phyloP scores from a whole-genome alignment of 2,113 vertebrate species.

The Pseudois nayaur region DNA sequence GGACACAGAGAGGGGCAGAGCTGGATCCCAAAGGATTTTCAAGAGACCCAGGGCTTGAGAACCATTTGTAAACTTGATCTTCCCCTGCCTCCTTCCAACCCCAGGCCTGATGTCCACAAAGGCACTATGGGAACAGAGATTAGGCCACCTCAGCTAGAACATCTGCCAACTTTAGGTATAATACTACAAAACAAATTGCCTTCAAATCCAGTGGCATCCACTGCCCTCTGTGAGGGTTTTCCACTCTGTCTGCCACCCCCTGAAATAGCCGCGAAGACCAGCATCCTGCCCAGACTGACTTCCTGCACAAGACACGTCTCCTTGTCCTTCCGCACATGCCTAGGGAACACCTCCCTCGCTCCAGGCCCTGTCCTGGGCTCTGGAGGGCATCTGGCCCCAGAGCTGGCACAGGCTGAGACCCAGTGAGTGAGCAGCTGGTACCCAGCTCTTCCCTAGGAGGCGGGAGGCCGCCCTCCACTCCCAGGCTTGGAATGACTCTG shows the following conservation, averaged over 20 bases:
- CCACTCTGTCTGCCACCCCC: background rate
- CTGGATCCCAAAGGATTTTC: background rate
- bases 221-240: background rate
- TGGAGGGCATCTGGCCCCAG: background rate
- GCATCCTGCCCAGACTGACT: background rate
- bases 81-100: background rate
- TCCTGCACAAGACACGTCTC: background rate
- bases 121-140: background rate
- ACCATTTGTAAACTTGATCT: background rate
- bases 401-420: background rate
- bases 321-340: background rate
- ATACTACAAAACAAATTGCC: background rate
- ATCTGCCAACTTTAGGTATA: background rate
- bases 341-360: background rate
- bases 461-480: rapidly evolving
- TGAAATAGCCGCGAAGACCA: background rate
- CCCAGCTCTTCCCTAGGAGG: background rate
- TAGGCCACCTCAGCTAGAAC: background rate
- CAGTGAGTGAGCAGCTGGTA: background rate
- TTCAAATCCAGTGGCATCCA: background rate
- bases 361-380: background rate
- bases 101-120: background rate
- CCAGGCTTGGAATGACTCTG: background rate
- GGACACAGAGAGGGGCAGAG: background rate
- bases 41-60: background rate